Base-by-base conservation (phyloP, 2,113 vertebrate species). In the Mesembrinibis cayennensis region DNA sequence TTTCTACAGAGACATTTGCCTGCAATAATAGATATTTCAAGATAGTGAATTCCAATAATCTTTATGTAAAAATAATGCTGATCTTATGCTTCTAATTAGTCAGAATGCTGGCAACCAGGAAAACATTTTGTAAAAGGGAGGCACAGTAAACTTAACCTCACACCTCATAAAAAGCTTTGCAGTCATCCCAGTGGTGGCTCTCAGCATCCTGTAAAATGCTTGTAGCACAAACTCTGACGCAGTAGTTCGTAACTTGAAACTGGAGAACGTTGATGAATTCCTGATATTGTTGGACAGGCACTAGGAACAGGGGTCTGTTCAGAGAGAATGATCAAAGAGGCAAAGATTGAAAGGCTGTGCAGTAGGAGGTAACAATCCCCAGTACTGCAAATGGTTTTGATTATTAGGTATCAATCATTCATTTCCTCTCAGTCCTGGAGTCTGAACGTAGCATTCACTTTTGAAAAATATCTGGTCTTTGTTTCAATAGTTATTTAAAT, bases 161-260 rank as follows among this genome's bases (percentile, higher is more conserved):
- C 95, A 99, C 99, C 99, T 99, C 99, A 66, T 99, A 99, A 98
- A 99, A 99, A 80, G 99, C 98, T 98, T 99, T 99, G 96, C 89
- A 98, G 98, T 99, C 99, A 74, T 98, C 98, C 99, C 99, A 99
- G 96, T 98, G 97, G 98, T 99, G 99, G 98, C 99, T 99, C 96
- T 99, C 99, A 38, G 99, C 98, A 74, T 99, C 99, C 91, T 99
- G 99, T 82, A 99, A 98, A 98, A 99, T 98, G 97, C 98, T 99
- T 94, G 98, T 98, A 96, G 98, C 97, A 97, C 99, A 99, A 95
- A 99, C 97, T 95, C 98, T 98, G 97, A 99, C 19, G 96, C 99
- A 99, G 98, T 99, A 99, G 98, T 98, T 97, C 4, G 96, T 98
- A 97, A 99, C 96, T 98, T 99, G 99, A 91, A 98, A 98, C 97